Percentiles rank a stretch among this genome's conserved stretches.
phyloP scores from a whole-genome alignment of 2,113 vertebrate genomes.

The Eublepharis macularius region DNA sequence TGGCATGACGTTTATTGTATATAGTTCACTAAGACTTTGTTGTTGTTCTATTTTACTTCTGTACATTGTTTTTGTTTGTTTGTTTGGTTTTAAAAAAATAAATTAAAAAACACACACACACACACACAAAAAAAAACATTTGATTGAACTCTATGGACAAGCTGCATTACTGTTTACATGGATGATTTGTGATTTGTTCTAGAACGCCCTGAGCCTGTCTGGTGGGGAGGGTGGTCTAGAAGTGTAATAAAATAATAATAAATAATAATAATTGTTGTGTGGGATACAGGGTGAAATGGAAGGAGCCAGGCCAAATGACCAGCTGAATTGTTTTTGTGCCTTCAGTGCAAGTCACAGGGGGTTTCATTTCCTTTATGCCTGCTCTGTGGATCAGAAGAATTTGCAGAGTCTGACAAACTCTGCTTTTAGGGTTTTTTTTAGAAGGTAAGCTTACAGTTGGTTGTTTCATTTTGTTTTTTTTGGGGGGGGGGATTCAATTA shows the following conservation, averaged over 20 bases:
- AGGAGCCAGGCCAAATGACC: not conserved
- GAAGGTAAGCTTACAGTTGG: not conserved
- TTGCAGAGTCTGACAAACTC: not conserved
- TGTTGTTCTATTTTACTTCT: no score
- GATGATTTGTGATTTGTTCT: no score
- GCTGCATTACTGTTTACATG: not conserved
- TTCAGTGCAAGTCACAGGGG: not conserved
- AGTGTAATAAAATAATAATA: no score
- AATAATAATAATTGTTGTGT: no score
- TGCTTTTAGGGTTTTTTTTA: not conserved
- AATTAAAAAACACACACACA: no score
- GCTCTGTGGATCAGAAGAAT: not conserved
- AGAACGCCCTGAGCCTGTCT: no score
- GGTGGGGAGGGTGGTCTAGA: no score
- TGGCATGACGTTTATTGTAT: no score
- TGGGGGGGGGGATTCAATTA: not conserved
- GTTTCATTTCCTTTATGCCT: not conserved
- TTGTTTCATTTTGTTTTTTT: not conserved
- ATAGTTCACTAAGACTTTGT: no score
- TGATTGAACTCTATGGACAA: not conserved
- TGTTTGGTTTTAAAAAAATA: no score
- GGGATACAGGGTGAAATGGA: not conserved
- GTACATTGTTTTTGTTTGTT: no score
- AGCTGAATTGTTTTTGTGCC: not conserved
- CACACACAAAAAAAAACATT: conserved; percentile 13